These are phyloP conservation scores for Oplegnathus fasciatus DNA, from an alignment of 2,113 vertebrate species.

Conservation along the genomic window DNA sequence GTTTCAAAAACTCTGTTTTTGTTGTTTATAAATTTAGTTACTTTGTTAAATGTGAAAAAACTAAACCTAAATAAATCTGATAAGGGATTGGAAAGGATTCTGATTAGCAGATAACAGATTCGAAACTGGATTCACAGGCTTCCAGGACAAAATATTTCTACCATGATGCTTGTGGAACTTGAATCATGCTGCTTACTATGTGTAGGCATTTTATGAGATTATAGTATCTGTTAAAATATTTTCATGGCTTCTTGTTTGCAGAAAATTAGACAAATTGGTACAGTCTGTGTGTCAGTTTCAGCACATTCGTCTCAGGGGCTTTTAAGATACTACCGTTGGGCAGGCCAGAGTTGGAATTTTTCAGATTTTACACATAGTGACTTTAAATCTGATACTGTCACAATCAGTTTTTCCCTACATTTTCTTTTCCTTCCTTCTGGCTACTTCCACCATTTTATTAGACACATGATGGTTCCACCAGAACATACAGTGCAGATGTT, in stretches of 20 bases:
- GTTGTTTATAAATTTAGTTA: neutral
- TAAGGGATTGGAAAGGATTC: neutral
- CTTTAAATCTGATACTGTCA: conserved; percentile 33
- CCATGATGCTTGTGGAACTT: conserved; percentile 1
- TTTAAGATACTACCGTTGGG: neutral
- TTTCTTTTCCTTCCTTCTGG: conserved; percentile 11
- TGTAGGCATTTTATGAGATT: no score
- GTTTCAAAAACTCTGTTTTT: no score
- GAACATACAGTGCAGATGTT: neutral
- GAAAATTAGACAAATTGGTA: neutral
- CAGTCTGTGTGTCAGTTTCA: neutral
- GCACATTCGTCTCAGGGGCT: neutral
- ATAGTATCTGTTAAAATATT: neutral
- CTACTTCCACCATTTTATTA: neutral
- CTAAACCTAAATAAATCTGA: neutral
- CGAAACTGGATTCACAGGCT: neutral
- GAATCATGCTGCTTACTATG: neutral
- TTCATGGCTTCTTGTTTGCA: neutral
- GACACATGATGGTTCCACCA: conserved; percentile 16
- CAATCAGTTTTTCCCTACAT: neutral
- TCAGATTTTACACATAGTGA: conserved; percentile 5
- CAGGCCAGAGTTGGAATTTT: neutral
- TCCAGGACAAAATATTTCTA: neutral
- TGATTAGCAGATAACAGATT: neutral
- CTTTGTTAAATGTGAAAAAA: neutral